Evolutionary conservation across 1,140 invertebrate genomes (phyloP).

Genomic region (Spodoptera frugiperda): DNA sequence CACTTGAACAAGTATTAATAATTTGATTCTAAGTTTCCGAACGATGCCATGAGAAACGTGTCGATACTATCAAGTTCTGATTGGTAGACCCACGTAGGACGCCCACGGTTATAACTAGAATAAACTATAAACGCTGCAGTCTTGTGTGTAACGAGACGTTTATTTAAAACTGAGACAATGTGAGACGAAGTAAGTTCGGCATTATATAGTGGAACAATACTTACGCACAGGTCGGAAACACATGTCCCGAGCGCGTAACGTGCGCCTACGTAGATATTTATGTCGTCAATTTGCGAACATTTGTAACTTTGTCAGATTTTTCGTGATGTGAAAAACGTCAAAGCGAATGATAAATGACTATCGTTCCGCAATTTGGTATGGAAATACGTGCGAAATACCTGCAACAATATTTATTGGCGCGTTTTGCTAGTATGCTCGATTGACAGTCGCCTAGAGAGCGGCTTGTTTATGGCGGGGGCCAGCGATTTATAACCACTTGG

Average conservation of each 20-base stretch:
- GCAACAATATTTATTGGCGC: constrained; percentile 61
- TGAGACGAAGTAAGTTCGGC: not conserved
- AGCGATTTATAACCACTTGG: constrained; percentile 63
- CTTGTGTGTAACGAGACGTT: not conserved
- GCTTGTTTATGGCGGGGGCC: constrained; percentile 59
- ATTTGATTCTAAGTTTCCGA: not conserved
- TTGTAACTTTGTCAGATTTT: constrained; percentile 63
- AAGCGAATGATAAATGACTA: constrained; percentile 63
- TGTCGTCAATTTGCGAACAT: constrained; percentile 63
- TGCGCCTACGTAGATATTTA: constrained; percentile 38
- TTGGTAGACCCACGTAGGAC: not conserved
- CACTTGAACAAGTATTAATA: constrained; percentile 1
- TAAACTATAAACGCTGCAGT: not conserved
- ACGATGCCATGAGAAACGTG: not conserved
- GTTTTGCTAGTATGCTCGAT: constrained; percentile 57
- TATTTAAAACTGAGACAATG: constrained; percentile 4
- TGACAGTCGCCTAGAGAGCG: constrained; percentile 64
- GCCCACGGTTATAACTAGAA: not conserved
- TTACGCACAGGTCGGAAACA: constrained; percentile 6
- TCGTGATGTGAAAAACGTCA: constrained; percentile 64
- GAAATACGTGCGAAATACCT: constrained; percentile 62
- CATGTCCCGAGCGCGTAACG: constrained; percentile 27
- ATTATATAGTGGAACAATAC: constrained; percentile 24
- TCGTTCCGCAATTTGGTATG: constrained; percentile 62
- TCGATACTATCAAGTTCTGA: not conserved